Conservation (phyloP, 2,113 vertebrate species). For the Nesogale talazaci region DNA sequence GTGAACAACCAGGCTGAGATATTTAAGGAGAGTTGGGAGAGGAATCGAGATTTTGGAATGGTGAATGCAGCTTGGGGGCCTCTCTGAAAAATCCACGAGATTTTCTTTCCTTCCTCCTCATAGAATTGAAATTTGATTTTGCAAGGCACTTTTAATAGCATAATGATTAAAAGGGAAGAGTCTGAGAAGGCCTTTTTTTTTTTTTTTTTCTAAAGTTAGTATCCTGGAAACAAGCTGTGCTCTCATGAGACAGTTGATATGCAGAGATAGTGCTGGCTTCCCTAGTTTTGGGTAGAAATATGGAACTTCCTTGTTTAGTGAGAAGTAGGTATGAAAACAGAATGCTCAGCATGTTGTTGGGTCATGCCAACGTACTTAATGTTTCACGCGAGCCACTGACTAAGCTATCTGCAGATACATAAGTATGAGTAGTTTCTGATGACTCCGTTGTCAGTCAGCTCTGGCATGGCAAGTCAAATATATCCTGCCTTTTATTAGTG, state of each 20-base stretch:
- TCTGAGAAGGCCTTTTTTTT: background rate
- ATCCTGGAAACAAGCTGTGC: background rate
- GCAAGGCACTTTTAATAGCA: background rate
- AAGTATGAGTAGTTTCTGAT: background rate
- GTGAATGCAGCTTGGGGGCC: background rate
- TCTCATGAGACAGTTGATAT: background rate
- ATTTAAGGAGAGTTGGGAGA: background rate
- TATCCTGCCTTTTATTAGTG: no score
- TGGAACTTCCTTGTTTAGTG: background rate
- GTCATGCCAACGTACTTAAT: background rate
- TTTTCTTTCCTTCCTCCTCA: background rate
- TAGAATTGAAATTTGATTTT: background rate
- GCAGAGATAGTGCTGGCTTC: background rate
- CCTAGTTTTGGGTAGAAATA: background rate
- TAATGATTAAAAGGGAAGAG: background rate
- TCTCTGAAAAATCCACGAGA: background rate
- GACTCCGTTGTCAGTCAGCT: background rate
- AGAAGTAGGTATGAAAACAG: constrained; percentile 13
- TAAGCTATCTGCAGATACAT: background rate
- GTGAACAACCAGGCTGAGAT: background rate
- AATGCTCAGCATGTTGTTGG: background rate
- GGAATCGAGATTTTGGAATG: background rate
- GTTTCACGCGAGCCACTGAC: background rate
- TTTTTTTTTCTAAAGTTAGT: background rate
- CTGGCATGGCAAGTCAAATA: background rate